A percentile compares a stretch with the other conserved stretches of the same genome.
phyloP scores from a whole-genome alignment of 2,113 vertebrate species.

The Heliornis fulica region DNA sequence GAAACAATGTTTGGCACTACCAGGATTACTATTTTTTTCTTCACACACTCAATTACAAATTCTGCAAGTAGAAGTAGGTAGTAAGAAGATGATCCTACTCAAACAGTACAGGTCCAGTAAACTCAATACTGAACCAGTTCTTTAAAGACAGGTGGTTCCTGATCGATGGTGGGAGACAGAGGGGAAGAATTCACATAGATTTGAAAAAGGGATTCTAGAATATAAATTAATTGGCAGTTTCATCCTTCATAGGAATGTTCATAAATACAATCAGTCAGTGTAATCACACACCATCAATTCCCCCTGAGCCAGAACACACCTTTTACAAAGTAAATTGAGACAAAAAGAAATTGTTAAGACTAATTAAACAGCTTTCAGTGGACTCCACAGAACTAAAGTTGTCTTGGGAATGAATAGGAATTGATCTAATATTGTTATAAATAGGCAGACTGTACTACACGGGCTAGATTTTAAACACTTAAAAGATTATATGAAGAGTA shows the following conservation, averaged over 20 bases:
- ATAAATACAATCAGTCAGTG: not conserved
- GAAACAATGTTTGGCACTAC: not conserved
- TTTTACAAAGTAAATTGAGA: too few relatives aligned
- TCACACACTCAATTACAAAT: not conserved
- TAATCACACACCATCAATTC: not conserved
- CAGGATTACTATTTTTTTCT: not conserved
- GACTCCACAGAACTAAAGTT: not conserved
- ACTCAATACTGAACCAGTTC: not conserved
- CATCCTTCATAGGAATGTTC: not conserved
- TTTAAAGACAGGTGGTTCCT: not conserved
- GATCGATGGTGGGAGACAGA: not conserved
- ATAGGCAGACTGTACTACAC: not conserved
- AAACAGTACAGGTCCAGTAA: not conserved
- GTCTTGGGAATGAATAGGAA: not conserved
- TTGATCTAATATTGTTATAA: not conserved
- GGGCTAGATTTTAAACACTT: not conserved
- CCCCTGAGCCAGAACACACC: not conserved
- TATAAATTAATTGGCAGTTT: not conserved
- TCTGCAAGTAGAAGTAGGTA: not conserved
- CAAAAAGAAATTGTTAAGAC: too few relatives aligned
- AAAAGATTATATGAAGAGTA: not conserved
- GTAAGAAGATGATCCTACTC: not conserved
- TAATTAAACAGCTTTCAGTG: not conserved
- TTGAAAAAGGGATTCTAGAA: not conserved
- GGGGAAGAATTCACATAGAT: not conserved